Evolutionary conservation across 2,797 vertebrate species (phyloP), one percentile per base, ranked within the genome.

Genomic region (Tadarida brasiliensis): DNA sequence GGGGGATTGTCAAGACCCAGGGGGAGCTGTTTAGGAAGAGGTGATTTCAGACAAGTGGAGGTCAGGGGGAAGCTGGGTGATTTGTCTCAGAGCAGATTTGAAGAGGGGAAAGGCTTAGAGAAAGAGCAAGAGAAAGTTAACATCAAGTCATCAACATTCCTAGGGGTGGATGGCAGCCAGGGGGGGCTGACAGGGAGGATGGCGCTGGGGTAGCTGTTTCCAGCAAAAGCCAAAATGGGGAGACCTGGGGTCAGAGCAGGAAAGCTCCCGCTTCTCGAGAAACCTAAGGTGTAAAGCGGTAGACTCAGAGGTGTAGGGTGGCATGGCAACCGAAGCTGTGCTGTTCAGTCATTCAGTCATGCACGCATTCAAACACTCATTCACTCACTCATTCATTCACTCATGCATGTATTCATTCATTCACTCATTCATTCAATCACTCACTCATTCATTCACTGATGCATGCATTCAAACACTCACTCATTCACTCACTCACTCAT

Each of bases 41-140:
- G 65, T 30, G 81, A 24, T 54, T 88, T 71, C 85, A 22, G 63
- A 70, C 3, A 22, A 61, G 51, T 39, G 3, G 54, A 86, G 67
- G 90, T 84, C 71, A 22, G 0, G 0, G 49, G 30, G 44, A 86
- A 87, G 83, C 35, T 3, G 33, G 59, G 11, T 85, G 49, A 80
- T 85, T 83, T 85, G 76, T 68, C 28, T 78, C 86, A 59, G 78
- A 89, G 74, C 61, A 77, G 90, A 54, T 65, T 2, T 73, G 65
- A 87, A 12, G 86, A 91, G 88, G 76, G 82, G 65, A 82, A 87
- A 87, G 85, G 56, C 33, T 17, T 57, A n/a, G 24, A 91, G 39
- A 49, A 78, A 90, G 51, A 83, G 71, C 71, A 49, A n/a, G 85
- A 77, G 68, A 44, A 90, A 82, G 92, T 76, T 49, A 63, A 71